Conservation (phyloP, 2,888 invertebrate genomes). For the Conomelus anceps region DNA sequence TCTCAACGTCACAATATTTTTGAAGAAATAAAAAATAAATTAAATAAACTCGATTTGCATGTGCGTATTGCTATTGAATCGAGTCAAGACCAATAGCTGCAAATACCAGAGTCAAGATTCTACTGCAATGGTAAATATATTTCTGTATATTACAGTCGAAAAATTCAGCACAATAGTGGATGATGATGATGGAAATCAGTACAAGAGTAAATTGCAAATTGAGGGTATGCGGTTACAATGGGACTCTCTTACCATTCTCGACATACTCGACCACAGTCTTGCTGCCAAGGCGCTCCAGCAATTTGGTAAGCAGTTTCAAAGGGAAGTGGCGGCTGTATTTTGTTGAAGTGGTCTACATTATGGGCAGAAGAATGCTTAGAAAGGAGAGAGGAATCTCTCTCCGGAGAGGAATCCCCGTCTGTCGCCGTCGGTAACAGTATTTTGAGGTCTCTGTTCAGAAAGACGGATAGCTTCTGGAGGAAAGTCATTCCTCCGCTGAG, state of each 20-base stretch:
- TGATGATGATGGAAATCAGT: background rate
- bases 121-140: background rate
- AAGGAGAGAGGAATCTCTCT: too few species aligned
- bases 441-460: background rate
- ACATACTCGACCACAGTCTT: too few species aligned
- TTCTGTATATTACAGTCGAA: background rate
- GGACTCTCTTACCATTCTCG: background rate
- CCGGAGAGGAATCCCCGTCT: background rate
- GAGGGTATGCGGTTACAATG: background rate
- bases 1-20: too few species aligned
- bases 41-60: too few species aligned
- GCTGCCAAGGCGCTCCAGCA: background rate
- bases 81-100: too few species aligned
- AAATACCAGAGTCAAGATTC: too few species aligned
- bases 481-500: too few species aligned
- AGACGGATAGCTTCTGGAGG: background rate
- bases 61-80: too few species aligned
- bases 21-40: too few species aligned
- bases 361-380: background rate
- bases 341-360: background rate
- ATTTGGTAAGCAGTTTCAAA: background rate
- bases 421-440: background rate
- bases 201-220: background rate
- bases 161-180: background rate
- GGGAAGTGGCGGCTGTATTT: background rate